These are phyloP conservation scores for Lymantria dispar DNA, from an alignment of 2,888 invertebrate genomes.

Conservation along the genomic window DNA sequence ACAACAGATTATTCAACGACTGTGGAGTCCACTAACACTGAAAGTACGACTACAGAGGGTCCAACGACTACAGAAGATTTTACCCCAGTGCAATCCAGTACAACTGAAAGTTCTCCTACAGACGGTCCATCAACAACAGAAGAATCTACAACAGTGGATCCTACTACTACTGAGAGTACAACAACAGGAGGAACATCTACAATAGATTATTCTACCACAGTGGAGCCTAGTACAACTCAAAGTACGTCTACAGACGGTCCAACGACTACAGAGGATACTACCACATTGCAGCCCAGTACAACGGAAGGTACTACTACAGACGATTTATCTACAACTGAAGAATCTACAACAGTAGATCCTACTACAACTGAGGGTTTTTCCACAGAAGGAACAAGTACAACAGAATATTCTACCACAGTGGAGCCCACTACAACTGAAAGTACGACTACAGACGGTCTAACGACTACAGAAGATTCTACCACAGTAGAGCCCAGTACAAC, in stretches of 20 bases:
- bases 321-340: constrained; percentile 2
- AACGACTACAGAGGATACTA: constrained; percentile 7
- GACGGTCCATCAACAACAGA: background rate
- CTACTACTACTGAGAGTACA: background rate
- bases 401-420: background rate
- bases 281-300: background rate
- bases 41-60: background rate
- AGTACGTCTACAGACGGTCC: constrained; percentile 2
- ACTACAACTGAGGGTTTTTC: constrained; percentile 4
- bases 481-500: background rate
- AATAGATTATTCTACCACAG: background rate
- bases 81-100: background rate
- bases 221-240: too few species aligned
- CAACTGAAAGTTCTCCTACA: background rate
- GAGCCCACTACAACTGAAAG: too few species aligned
- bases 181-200: background rate
- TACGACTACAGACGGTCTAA: background rate
- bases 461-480: background rate
- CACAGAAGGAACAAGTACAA: background rate
- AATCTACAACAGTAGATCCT: constrained; percentile 2
- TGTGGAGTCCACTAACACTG: background rate
- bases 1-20: background rate
- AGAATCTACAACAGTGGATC: background rate
- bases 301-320: constrained; percentile 1
- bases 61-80: background rate